Base-by-base conservation (phyloP, 2,797 vertebrate genomes). In the Muscicapa comitata region DNA sequence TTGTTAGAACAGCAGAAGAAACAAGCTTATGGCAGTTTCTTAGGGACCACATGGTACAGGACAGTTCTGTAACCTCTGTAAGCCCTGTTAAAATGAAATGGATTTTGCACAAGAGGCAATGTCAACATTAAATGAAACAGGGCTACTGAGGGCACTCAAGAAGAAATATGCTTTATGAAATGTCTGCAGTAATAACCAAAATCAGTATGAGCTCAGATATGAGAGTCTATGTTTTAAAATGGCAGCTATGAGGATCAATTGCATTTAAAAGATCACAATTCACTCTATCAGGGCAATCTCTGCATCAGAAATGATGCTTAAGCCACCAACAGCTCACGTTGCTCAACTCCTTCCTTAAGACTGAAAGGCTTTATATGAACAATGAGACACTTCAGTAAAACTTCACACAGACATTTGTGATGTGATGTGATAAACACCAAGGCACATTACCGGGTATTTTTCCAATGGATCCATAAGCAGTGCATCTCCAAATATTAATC, bases 401-500 rank as follows among this genome's bases (percentile, higher is more conserved):
- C 72, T 50, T 35, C n/a, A 20, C 17, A 67, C 13, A 76, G 59
- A 13, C 45, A 43, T 47, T 10, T 91, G 47, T 12, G 35, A 37
- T 63, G 47, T 12, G 35, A 37, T 63, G 37, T 59, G 54, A 23
- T 19, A 72, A 90, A 90, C 29, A 58, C 55, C 35, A 42, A 82
- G 70, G 24, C n/a, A 24, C 91, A 98, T 99, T 98, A 99, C 99
- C 76, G 98, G 98, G 92, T 99, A 99, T 98, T 99, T 99, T 97
- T 99, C 99, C 97, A 99, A 97, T 33, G 98, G 96, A 75, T 99
- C 99, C 90, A 98, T 99, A 91, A 99, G 98, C 68, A 99, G 96
- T 37, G 99, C 98, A 7, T 99, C 99, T 93, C 99, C 99, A 97
- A 99, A 99, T 98, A 99, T 99, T 93, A 99, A 98, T 75, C 99